Percentiles rank a stretch among this genome's conserved stretches.
These are phyloP conservation scores for Hirtodrosophila cameraria DNA, from an alignment of 2,888 invertebrate genomes.

Conservation along the genomic window DNA sequence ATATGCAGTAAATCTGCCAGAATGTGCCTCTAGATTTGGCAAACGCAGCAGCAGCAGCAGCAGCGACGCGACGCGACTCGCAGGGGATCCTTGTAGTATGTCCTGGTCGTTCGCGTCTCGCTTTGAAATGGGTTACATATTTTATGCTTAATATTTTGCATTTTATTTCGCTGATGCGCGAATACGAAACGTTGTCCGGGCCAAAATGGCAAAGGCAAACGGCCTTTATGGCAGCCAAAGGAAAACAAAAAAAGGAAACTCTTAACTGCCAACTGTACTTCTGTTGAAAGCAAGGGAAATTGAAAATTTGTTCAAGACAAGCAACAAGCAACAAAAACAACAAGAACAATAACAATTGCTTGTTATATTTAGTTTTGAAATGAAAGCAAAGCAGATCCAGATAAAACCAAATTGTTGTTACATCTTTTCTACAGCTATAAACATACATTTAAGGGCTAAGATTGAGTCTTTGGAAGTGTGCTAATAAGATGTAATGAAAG, in stretches of 20 bases:
- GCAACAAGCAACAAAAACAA: too few relatives aligned
- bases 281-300: slow-evolving; percentile 39
- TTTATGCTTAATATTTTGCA: slow-evolving; percentile 81
- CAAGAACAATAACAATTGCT: slow-evolving; percentile 37
- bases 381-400: slow-evolving; percentile 38
- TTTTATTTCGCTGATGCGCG: slow-evolving; percentile 66
- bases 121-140: slow-evolving; percentile 80
- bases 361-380: slow-evolving; percentile 51
- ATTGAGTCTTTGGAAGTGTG: neutral
- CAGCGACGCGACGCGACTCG: slow-evolving; percentile 23
- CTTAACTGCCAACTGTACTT: slow-evolving; percentile 61
- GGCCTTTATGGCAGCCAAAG: slow-evolving; percentile 48
- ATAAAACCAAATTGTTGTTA: slow-evolving; percentile 32
- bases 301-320: slow-evolving; percentile 50
- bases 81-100: too few relatives aligned
- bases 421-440: slow-evolving; percentile 2
- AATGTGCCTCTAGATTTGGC: slow-evolving; percentile 80
- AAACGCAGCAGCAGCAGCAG: slow-evolving; percentile 54
- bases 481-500: slow-evolving; percentile 3
- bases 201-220: slow-evolving; percentile 29
- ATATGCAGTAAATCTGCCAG: slow-evolving; percentile 84
- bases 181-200: slow-evolving; percentile 18
- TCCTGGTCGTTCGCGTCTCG: slow-evolving; percentile 11
- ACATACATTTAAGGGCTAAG: neutral
- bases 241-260: slow-evolving; percentile 42